These are phyloP conservation scores for Ptychoptera albimana DNA, from an alignment of 2,888 invertebrate species.

Conservation along the genomic window DNA sequence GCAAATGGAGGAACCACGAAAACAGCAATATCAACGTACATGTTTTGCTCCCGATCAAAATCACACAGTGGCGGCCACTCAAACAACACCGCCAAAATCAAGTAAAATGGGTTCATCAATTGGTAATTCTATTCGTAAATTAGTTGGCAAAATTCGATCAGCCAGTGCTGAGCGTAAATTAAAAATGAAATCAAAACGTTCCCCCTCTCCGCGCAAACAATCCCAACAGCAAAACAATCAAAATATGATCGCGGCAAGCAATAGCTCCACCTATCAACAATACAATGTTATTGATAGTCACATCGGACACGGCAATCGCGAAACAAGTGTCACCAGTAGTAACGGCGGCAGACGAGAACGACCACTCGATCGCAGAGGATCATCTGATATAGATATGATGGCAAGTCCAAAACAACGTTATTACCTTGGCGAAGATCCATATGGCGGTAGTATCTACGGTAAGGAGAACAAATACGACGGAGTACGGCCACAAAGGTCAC, in stretches of 20 bases:
- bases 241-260: constrained; percentile 15
- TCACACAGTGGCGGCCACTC: constrained; percentile 20
- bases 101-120: constrained; percentile 41
- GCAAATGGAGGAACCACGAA: constrained; percentile 37
- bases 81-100: constrained; percentile 20
- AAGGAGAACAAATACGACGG: constrained; percentile 71
- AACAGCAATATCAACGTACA: constrained; percentile 46
- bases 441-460: constrained; percentile 66
- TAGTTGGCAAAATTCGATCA: constrained; percentile 68
- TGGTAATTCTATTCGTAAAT: constrained; percentile 65
- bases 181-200: constrained; percentile 36
- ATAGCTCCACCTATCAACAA: constrained; percentile 28
- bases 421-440: constrained; percentile 77
- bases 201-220: constrained; percentile 29
- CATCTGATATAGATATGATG: constrained; percentile 20
- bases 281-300: constrained; percentile 32
- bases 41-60: constrained; percentile 40
- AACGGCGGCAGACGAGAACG: constrained; percentile 15
- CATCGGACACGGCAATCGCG: constrained; percentile 17
- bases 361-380: constrained; percentile 13
- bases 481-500: constrained; percentile 33
- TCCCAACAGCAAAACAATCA: constrained; percentile 33
- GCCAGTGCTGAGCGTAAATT: constrained; percentile 51
- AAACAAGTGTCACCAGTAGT: constrained; percentile 16
- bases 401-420: constrained; percentile 55